A percentile compares a stretch with the other conserved stretches of the same genome.
Evolutionary conservation across 2,113 vertebrate genomes (phyloP).

Genomic region (Psittacula cyanocephala): DNA sequence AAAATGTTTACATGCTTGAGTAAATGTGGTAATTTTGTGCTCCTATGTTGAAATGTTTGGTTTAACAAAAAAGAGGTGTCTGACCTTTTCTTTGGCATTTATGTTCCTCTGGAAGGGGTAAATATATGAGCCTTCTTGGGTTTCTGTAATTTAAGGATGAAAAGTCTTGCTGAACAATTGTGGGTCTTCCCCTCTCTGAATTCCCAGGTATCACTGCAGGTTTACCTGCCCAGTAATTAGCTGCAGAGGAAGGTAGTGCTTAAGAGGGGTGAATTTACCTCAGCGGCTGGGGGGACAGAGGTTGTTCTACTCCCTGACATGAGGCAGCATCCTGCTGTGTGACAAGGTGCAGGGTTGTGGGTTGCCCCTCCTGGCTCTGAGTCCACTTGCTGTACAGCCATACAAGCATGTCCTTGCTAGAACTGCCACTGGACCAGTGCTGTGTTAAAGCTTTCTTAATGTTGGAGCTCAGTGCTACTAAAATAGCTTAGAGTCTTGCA

Average conservation of each 20-base stretch:
- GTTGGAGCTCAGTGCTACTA: not conserved
- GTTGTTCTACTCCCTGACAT: accelerated
- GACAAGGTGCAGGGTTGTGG: not conserved
- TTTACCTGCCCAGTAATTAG: not conserved
- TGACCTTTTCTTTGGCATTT: not conserved
- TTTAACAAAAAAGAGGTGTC: not conserved
- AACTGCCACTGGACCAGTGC: not conserved
- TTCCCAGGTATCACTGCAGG: not conserved
- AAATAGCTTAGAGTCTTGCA: not conserved
- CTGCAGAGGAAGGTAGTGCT: not conserved
- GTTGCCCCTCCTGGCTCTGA: not conserved
- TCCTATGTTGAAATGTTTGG: not conserved
- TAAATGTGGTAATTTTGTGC: not conserved
- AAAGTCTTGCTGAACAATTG: not conserved
- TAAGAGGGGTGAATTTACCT: not conserved
- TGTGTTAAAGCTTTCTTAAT: not conserved
- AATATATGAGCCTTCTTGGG: not conserved
- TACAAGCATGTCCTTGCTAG: accelerated
- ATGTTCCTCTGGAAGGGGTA: not conserved
- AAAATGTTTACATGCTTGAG: not conserved
- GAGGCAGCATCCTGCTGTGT: accelerated
- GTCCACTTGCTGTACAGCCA: not conserved
- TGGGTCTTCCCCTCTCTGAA: not conserved
- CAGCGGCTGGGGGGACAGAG: accelerated
- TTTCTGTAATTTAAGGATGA: not conserved